Conservation (phyloP, 2,888 invertebrate species). For the Ennomos erosarius region DNA sequence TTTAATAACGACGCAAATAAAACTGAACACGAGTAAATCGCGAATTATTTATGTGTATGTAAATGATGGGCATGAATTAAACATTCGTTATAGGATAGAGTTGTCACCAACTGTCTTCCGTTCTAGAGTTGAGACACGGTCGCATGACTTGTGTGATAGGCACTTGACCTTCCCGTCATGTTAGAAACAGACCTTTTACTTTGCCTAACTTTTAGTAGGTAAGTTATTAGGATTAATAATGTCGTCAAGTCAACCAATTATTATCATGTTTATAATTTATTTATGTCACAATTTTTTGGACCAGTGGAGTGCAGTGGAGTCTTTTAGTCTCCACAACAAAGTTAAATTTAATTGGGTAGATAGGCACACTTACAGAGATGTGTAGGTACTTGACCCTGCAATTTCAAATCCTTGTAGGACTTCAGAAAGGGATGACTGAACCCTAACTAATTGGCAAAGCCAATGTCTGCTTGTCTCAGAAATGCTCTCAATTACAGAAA, state of each 20-base stretch:
- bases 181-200: no score
- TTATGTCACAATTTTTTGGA: no score
- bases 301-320: no score
- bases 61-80: conserved; percentile 42
- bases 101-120: conserved; percentile 43
- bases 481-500: conserved; percentile 4
- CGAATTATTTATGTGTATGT: conserved; percentile 32
- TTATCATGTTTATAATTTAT: no score
- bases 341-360: no score
- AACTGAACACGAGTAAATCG: conserved; percentile 24
- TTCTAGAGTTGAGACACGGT: conserved; percentile 4
- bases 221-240: no score
- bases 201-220: no score
- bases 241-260: no score
- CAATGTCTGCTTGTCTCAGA: conserved; percentile 5
- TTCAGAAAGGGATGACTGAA: neutral
- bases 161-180: conserved; percentile 3
- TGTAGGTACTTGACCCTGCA: no score
- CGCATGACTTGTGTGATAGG: conserved; percentile 9
- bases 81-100: conserved; percentile 46
- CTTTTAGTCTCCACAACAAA: no score
- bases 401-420: neutral
- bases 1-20: conserved; percentile 24
- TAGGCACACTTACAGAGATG: no score
- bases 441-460: conserved; percentile 7